Base-by-base conservation (phyloP, 2,797 vertebrate genomes). In the Lagodon rhomboides region DNA sequence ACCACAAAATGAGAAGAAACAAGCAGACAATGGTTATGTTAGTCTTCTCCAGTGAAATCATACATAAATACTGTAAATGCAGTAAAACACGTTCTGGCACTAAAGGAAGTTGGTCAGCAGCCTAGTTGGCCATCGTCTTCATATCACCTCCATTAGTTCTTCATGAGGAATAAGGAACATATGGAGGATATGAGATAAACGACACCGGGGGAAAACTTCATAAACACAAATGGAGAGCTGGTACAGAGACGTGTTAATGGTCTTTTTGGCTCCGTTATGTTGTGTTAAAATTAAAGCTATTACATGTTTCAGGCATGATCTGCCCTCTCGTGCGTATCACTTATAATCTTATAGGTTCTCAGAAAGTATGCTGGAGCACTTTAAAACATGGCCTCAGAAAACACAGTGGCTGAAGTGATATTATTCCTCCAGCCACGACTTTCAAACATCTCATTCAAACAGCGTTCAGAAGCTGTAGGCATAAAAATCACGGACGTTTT, bases 81-180 rank as follows among this genome's bases (percentile, higher is more conserved):
- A 67, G 51, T 68, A 27, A 18, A 65, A 20, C 12, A 17, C 2
- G 47, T 60, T 56, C 53, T 80, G 77, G 77, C 69, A 22, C 73
- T 10, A 73, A 6, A 0, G 3, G 54, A 54, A 73, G 64, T 73
- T 80, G 83, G 76, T 68, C 56, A 8, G 27, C 13, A 25, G 75
- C 78, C 78, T 8, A 73, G 43, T 81, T 85, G 78, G 78, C 78
- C 61, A 25, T 12, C 51, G 1, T 34, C 53, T 71, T 68, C 44
- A 7, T 13, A 43, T 41, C 66, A 16, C 41, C 68, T 79, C 62
- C 76, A 79, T 85, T 85, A 82, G 68, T 51, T 68, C 67, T 68
- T 75, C 76, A 79, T 60, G 59, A 75, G 61, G 71, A 54, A 76
- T 23, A 16, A 46, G 1, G 56, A 79, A 76, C 84, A 82, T 85